These are phyloP conservation scores for Scotopteryx bipunctaria DNA, from an alignment of 2,888 invertebrate genomes.

Conservation along the genomic window DNA sequence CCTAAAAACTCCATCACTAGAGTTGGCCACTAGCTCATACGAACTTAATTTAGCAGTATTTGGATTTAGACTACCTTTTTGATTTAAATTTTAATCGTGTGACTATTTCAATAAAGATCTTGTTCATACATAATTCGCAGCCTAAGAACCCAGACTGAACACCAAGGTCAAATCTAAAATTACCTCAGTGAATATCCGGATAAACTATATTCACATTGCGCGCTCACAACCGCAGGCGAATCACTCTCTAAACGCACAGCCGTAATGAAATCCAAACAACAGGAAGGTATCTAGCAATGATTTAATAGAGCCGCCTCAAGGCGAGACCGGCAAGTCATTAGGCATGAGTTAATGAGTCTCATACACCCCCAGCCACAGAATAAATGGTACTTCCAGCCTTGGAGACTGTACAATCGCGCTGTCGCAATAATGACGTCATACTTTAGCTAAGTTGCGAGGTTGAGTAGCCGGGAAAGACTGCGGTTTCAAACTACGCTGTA, in stretches of 20 bases:
- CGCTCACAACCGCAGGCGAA: constrained; percentile 15
- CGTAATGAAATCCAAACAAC: constrained; percentile 38
- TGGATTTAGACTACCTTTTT: too few species aligned
- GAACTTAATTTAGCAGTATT: too few species aligned
- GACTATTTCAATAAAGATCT: too few species aligned
- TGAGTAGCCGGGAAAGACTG: constrained; percentile 7
- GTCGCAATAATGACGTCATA: constrained; percentile 23
- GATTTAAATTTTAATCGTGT: too few species aligned
- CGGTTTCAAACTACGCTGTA: not conserved
- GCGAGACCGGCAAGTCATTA: constrained; percentile 56
- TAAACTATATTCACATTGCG: constrained; percentile 14
- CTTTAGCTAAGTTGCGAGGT: constrained; percentile 13
- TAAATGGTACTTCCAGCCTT: constrained; percentile 19
- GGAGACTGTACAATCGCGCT: constrained; percentile 15
- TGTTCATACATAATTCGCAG: too few species aligned
- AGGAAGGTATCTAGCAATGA: constrained; percentile 37
- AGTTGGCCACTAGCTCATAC: too few species aligned
- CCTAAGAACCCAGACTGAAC: too few species aligned
- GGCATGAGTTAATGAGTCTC: constrained; percentile 61
- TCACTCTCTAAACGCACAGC: constrained; percentile 24
- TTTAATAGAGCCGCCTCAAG: constrained; percentile 53
- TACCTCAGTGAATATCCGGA: constrained; percentile 1
- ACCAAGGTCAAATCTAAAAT: not conserved
- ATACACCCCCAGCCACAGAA: constrained; percentile 31
- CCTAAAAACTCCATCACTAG: too few species aligned